These are phyloP conservation scores for Sebastes hubbsi DNA, from an alignment of 2,797 vertebrate species.

Conservation along the genomic window DNA sequence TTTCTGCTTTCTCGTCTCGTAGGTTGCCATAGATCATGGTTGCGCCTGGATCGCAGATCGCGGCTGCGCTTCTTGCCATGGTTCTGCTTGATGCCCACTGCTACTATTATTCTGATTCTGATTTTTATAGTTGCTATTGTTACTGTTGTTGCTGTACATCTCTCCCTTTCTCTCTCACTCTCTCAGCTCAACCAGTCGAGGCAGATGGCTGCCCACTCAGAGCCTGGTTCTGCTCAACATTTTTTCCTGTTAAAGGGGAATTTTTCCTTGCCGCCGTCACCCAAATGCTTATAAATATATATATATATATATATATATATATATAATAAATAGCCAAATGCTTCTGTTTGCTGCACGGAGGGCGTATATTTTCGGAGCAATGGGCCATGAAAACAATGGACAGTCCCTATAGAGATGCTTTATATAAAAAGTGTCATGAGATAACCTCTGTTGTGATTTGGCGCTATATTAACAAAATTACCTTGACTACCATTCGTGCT, in stretches of 20 bases:
- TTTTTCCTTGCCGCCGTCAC: background rate
- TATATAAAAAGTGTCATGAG: background rate
- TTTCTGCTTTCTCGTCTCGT: background rate
- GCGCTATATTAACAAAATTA: background rate
- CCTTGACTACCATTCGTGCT: slow-evolving; percentile 7
- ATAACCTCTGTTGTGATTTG: background rate
- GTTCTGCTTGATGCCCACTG: background rate
- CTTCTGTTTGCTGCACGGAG: too few species aligned
- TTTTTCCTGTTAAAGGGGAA: too few species aligned
- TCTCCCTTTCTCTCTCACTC: background rate
- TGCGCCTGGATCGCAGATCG: background rate
- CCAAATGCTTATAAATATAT: background rate
- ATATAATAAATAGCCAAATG: too few species aligned
- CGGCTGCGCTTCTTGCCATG: background rate
- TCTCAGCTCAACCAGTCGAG: background rate
- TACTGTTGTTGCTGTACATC: background rate
- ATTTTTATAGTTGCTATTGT: background rate
- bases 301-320: too few species aligned
- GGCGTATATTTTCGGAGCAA: too few species aligned
- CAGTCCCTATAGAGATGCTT: too few species aligned
- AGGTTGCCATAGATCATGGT: background rate
- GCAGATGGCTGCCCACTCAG: background rate
- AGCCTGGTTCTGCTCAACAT: background rate
- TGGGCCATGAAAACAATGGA: too few species aligned
- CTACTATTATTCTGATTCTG: background rate